A percentile compares a stretch with the other conserved stretches of the same genome.
Evolutionary conservation across 2,888 invertebrate genomes (phyloP).

Genomic region (Hololepta plana): DNA sequence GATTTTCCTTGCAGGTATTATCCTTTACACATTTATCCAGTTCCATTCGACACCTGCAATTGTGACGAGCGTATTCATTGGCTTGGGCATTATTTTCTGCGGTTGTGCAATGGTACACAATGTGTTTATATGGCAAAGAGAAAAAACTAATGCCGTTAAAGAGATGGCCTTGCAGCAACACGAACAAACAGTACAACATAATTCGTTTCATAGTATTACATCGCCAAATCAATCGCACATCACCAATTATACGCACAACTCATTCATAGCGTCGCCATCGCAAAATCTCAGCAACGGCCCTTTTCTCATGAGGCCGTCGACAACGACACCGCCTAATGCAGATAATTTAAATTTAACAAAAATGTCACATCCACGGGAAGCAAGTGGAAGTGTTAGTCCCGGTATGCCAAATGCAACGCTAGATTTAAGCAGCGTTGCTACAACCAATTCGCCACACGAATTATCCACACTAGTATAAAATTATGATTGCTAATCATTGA

Average conservation of each 20-base stretch:
- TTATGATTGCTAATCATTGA: too few relatives aligned
- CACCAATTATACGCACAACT: slow-evolving; percentile 16
- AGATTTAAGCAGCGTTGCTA: slow-evolving; percentile 44
- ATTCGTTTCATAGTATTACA: slow-evolving; percentile 21
- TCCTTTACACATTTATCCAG: slow-evolving; percentile 81
- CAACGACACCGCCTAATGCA: slow-evolving; percentile 33
- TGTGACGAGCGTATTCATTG: slow-evolving; percentile 75
- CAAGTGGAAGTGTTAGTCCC: slow-evolving; percentile 44
- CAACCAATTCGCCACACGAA: slow-evolving; percentile 42
- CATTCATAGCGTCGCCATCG: slow-evolving; percentile 10
- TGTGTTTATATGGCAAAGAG: slow-evolving; percentile 85
- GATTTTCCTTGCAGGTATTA: slow-evolving; percentile 46
- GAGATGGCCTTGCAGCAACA: slow-evolving; percentile 28
- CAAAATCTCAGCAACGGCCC: slow-evolving; percentile 28
- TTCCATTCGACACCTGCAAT: slow-evolving; percentile 85
- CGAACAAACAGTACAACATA: slow-evolving; percentile 12
- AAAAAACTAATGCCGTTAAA: slow-evolving; percentile 68
- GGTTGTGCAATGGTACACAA: slow-evolving; percentile 90
- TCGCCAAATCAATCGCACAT: slow-evolving; percentile 21
- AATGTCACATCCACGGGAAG: slow-evolving; percentile 26
- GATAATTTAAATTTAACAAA: slow-evolving; percentile 21
- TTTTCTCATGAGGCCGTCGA: slow-evolving; percentile 41
- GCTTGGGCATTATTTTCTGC: slow-evolving; percentile 82
- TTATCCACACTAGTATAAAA: slow-evolving; percentile 50
- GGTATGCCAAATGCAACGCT: slow-evolving; percentile 34